Conservation (phyloP, 2,113 vertebrate genomes). For the Progne subis region DNA sequence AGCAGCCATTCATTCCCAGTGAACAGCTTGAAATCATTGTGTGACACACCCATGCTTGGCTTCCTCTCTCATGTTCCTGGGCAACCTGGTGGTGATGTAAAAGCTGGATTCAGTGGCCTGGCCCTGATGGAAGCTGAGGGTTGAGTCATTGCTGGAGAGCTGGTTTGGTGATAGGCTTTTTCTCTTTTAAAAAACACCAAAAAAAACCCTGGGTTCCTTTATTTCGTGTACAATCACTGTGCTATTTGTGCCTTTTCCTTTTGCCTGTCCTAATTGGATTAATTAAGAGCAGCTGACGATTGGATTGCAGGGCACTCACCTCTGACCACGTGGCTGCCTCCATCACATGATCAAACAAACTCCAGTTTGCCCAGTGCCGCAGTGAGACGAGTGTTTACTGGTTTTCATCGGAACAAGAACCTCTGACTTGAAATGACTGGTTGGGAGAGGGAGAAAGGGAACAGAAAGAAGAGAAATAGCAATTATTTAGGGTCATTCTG, state of each 20-base stretch:
- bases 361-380: constrained; percentile 81
- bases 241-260: neutral
- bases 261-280: neutral
- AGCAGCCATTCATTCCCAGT: neutral
- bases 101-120: neutral
- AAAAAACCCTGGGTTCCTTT: fast-evolving
- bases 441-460: neutral
- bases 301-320: constrained; percentile 52
- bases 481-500: neutral
- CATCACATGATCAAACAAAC: constrained; percentile 92
- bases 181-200: neutral
- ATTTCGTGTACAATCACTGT: neutral
- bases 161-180: neutral
- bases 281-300: neutral
- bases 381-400: constrained; percentile 73
- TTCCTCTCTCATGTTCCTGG: neutral
- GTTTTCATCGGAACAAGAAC: constrained; percentile 75
- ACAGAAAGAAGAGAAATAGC: neutral
- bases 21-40: neutral
- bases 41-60: neutral
- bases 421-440: constrained; percentile 79
- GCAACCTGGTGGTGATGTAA: neutral
- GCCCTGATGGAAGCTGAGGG: neutral
- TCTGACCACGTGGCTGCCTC: neutral
- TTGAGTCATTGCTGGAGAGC: neutral